Evolutionary conservation across 2,888 invertebrate species (phyloP).

Genomic region (Stenodera caucasica): DNA sequence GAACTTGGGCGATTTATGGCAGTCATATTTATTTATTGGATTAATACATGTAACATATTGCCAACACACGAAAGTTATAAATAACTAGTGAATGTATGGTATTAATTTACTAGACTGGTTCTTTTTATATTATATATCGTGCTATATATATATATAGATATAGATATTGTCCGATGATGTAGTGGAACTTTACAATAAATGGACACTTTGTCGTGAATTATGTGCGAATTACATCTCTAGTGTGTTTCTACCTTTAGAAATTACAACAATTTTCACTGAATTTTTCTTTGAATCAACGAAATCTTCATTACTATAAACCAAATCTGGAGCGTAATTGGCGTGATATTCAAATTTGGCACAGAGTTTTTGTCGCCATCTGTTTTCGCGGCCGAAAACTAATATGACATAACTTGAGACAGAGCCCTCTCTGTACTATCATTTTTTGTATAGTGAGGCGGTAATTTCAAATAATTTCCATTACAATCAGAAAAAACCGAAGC

Average conservation of each 20-base stretch:
- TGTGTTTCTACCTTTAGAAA: not conserved
- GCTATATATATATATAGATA: conserved; percentile 41
- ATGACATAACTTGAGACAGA: too few relatives aligned
- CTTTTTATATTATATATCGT: conserved; percentile 46
- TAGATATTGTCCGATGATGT: conserved; percentile 48
- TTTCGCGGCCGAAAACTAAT: not conserved
- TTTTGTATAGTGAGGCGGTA: too few relatives aligned
- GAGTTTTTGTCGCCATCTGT: too few relatives aligned
- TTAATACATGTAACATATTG: conserved; percentile 59
- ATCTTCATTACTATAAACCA: too few relatives aligned
- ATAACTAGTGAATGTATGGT: conserved; percentile 56
- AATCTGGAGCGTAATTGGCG: too few relatives aligned
- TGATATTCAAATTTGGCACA: too few relatives aligned
- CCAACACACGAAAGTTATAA: conserved; percentile 57
- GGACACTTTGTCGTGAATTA: conserved; percentile 37
- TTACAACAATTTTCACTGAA: conserved; percentile 19
- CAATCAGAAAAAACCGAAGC: too few relatives aligned
- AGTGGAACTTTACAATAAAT: conserved; percentile 47
- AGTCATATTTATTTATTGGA: conserved; percentile 59
- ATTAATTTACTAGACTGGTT: conserved; percentile 56
- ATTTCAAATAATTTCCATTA: too few relatives aligned
- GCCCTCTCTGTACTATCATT: too few relatives aligned
- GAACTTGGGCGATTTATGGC: conserved; percentile 54
- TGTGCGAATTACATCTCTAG: conserved; percentile 23
- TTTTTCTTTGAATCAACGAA: conserved; percentile 27